Percentiles rank a stretch among this genome's conserved stretches.
These are phyloP conservation scores for Crossocerus cetratus DNA, from an alignment of 2,888 invertebrate genomes.

Conservation along the genomic window DNA sequence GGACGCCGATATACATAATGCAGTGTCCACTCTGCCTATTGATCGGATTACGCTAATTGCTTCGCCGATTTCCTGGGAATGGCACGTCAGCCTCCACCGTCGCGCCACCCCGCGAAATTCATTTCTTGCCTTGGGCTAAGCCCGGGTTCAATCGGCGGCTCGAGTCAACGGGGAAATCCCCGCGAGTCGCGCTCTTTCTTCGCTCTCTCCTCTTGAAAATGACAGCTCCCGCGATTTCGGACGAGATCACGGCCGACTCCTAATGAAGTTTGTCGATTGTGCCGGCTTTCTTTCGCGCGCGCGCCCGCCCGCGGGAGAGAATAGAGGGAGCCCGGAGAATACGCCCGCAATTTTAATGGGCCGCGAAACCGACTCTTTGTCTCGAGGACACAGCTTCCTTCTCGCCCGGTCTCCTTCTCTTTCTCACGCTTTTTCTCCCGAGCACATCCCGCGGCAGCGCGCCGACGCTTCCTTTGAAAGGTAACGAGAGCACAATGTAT, in stretches of 20 bases:
- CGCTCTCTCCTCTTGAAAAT: no score
- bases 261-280: background rate
- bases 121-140: constrained; percentile 21
- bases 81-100: constrained; percentile 2
- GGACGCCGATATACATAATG: constrained; percentile 41
- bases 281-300: no score
- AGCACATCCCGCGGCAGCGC: background rate
- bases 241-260: background rate
- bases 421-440: no score
- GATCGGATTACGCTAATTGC: constrained; percentile 66
- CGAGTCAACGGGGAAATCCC: no score
- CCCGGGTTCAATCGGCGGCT: no score
- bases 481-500: constrained; percentile 6
- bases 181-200: no score
- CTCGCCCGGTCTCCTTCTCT: no score
- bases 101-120: constrained; percentile 8
- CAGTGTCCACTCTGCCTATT: constrained; percentile 42
- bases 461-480: constrained; percentile 6
- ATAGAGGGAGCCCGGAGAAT: background rate
- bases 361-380: background rate
- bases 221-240: background rate
- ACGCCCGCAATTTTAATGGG: background rate
- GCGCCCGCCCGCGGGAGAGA: no score
- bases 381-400: constrained; percentile 9
- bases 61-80: constrained; percentile 35